These are phyloP conservation scores for Drosophila repleta DNA, from an alignment of 1,140 invertebrate species.

Conservation along the genomic window DNA sequence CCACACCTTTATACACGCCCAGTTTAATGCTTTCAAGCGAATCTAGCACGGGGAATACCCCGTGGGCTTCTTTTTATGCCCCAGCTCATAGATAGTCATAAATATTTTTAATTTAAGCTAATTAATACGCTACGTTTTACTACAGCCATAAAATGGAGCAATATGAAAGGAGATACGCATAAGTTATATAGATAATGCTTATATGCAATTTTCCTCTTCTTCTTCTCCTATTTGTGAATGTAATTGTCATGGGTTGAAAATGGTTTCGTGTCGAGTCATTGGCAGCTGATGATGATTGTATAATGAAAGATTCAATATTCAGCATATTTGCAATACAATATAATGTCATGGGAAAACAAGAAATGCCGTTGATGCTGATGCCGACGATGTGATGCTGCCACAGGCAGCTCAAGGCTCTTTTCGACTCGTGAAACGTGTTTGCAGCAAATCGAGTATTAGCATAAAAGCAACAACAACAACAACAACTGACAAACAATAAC, in stretches of 20 bases:
- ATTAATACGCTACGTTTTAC: slow-evolving; percentile 4
- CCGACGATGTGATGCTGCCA: too few relatives aligned
- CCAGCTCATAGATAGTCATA: background rate
- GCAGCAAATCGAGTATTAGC: slow-evolving; percentile 32
- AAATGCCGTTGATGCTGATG: slow-evolving; percentile 23
- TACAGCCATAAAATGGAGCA: background rate
- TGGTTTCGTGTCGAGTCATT: slow-evolving; percentile 28
- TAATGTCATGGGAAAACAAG: slow-evolving; percentile 51
- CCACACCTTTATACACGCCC: too few relatives aligned
- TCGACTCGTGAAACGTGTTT: slow-evolving; percentile 40
- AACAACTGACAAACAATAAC: slow-evolving; percentile 1
- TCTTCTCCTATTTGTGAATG: slow-evolving; percentile 1
- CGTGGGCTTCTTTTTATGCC: background rate
- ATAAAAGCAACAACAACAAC: slow-evolving; percentile 29
- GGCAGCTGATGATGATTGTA: slow-evolving; percentile 33
- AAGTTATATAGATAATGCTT: background rate
- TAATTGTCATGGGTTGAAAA: slow-evolving; percentile 21
- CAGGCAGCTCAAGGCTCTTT: slow-evolving; percentile 45
- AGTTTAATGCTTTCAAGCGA: too few relatives aligned
- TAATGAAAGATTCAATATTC: slow-evolving; percentile 23
- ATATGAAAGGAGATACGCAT: slow-evolving; percentile 5
- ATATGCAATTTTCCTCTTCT: slow-evolving; percentile 2
- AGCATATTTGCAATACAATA: slow-evolving; percentile 28
- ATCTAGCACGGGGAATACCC: slow-evolving; percentile 1
- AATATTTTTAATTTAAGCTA: slow-evolving; percentile 8